phyloP scores from a whole-genome alignment of 2,888 invertebrate genomes.

The Muschampia plurimacula region DNA sequence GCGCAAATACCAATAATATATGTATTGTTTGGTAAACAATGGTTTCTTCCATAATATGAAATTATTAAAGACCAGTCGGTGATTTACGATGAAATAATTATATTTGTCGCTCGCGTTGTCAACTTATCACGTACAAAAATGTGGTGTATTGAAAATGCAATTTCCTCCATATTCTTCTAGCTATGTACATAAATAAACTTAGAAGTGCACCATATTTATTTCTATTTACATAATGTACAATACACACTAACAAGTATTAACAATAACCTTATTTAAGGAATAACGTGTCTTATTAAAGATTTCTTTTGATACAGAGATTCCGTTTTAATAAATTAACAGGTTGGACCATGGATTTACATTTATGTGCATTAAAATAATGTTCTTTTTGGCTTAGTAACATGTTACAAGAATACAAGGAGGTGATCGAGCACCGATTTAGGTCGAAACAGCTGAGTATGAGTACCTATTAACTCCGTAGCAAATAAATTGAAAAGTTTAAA shows the following conservation, averaged over 20 bases:
- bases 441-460: conserved; percentile 11
- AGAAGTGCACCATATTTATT: conserved; percentile 75
- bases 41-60: not conserved
- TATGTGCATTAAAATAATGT: conserved; percentile 47
- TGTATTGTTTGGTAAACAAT: too few species aligned
- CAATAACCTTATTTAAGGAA: conserved; percentile 58
- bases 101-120: conserved; percentile 15
- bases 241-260: conserved; percentile 76
- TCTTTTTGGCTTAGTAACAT: conserved; percentile 40
- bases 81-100: not conserved
- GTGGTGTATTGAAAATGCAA: conserved; percentile 26
- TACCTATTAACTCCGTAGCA: conserved; percentile 15
- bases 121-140: conserved; percentile 27
- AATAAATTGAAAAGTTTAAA: conserved; percentile 27
- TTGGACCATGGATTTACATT: conserved; percentile 62
- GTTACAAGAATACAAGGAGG: conserved; percentile 35
- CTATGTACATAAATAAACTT: conserved; percentile 53
- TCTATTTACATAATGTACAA: conserved; percentile 81
- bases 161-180: conserved; percentile 21
- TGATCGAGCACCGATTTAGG: conserved; percentile 38
- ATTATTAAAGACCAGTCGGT: not conserved
- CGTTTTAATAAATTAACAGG: conserved; percentile 50
- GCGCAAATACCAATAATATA: too few species aligned
- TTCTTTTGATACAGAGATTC: conserved; percentile 47
- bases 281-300: conserved; percentile 49